Percentiles rank a stretch among this genome's conserved stretches.
Conservation (phyloP, 2,888 invertebrate genomes). For the Polymixis lichenea region DNA sequence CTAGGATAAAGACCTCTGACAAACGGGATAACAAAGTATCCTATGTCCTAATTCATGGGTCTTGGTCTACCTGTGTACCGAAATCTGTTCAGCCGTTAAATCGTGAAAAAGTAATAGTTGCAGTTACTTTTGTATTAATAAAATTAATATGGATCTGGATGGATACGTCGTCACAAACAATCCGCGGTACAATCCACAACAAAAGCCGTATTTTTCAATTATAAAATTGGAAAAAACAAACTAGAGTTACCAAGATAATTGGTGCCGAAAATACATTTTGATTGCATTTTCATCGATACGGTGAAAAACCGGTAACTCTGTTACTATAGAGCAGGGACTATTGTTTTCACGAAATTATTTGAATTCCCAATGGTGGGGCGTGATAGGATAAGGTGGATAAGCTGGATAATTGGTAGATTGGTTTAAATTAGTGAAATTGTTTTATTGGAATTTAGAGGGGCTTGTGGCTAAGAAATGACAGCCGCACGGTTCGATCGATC, state of each 20-base stretch:
- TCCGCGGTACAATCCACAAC: background rate
- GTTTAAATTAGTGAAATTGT: background rate
- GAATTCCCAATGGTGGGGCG: conserved; percentile 42
- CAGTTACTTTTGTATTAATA: too few species aligned
- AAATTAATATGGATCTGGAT: too few species aligned
- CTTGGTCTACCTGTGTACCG: too few species aligned
- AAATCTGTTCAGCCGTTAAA: too few species aligned
- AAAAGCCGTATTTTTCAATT: conserved; percentile 26
- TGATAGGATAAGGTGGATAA: conserved; percentile 23
- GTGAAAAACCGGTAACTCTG: conserved; percentile 53
- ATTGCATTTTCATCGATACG: conserved; percentile 51
- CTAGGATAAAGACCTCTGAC: too few species aligned
- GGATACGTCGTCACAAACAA: background rate
- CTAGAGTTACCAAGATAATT: conserved; percentile 40
- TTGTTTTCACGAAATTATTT: conserved; percentile 68
- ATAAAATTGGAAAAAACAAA: conserved; percentile 11
- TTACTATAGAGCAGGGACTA: conserved; percentile 48
- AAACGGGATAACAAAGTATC: too few species aligned
- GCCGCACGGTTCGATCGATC: background rate
- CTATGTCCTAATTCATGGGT: too few species aligned
- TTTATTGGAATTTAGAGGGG: too few species aligned
- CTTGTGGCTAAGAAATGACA: too few species aligned
- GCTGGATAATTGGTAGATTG: background rate
- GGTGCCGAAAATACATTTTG: conserved; percentile 53
- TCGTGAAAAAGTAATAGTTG: too few species aligned